Evolutionary conservation across 35 echinoderm and acorn worm genomes (phyloP), one percentile per base, ranked within the genome.

Genomic region (Apostichopus californicus): DNA sequence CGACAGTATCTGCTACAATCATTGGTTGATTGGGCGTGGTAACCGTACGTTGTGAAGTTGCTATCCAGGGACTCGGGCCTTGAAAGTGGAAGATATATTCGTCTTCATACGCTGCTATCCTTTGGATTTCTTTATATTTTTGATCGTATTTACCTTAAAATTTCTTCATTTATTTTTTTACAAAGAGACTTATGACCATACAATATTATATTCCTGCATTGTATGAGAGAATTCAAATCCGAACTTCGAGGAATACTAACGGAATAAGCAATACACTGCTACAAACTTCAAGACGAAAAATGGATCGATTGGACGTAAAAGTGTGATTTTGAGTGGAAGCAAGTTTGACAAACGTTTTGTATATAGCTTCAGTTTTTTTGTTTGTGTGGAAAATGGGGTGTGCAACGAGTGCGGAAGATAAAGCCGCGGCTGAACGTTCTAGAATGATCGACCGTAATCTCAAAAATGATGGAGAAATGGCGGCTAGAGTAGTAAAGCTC

Each of bases 341-440:
- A 75, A 75, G 15, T 75, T 75, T 75, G 21, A 75, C 71, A 18
- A 7, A 13, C 14, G 71, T 75, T 75, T 14, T 75, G 71, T 75
- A 75, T 75, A 75, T 75, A 75, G 34, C 34, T 46, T 46, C 34
- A 46, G 71, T 75, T 75, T 75, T 75, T 75, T 75, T 18, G 15
- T 75, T 22, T 75, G 17, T 75, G 14, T 85, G 34, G 55, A 92
- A 64, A 25, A 93, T 93, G 92, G 92, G 92, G 55, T 93, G 92
- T 73, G 85, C 92, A 77, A 87, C 85, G 6, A 93, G 92, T 53
- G 92, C 92, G 4, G 92, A 93, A 70, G 92, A 93, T 72, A 93
- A 93, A 46, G 92, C 92, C 18, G 92, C 92, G 8, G 92, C 92
- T 77, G 92, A 93, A 77, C 55, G 92, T 57, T 93, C 92, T 24